phyloP scores from a whole-genome alignment of 2,888 invertebrate species.

The Lithophane semibrunnea region DNA sequence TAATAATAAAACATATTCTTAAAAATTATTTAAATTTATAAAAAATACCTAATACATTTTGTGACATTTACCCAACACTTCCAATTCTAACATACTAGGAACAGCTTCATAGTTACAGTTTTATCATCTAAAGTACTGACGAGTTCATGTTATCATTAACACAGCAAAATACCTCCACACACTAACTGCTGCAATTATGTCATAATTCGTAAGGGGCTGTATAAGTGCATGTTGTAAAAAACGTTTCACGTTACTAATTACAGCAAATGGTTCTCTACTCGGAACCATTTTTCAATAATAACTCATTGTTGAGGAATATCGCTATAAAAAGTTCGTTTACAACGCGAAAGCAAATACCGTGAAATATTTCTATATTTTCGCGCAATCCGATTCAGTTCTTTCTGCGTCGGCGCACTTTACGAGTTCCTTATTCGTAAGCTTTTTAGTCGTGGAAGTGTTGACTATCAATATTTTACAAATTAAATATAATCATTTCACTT shows the following conservation, averaged over 20 bases:
- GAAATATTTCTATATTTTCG: constrained; percentile 43
- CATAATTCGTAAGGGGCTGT: constrained; percentile 38
- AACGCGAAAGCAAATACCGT: constrained; percentile 24
- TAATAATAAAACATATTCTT: constrained; percentile 75
- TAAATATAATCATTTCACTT: constrained; percentile 70
- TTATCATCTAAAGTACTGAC: constrained; percentile 7
- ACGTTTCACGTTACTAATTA: constrained; percentile 48
- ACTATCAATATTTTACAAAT: constrained; percentile 49
- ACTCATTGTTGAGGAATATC: constrained; percentile 28
- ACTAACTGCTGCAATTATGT: constrained; percentile 46
- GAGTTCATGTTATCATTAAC: constrained; percentile 21
- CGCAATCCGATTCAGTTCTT: constrained; percentile 18
- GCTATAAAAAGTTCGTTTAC: constrained; percentile 41
- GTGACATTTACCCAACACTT: constrained; percentile 61
- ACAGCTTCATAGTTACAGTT: constrained; percentile 6
- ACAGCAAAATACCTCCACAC: constrained; percentile 18
- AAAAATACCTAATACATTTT: constrained; percentile 73
- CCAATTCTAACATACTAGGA: constrained; percentile 32
- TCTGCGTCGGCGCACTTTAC: constrained; percentile 7
- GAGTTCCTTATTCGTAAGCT: constrained; percentile 4
- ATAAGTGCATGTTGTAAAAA: constrained; percentile 44
- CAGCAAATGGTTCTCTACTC: constrained; percentile 21
- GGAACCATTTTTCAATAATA: constrained; percentile 43
- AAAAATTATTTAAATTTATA: constrained; percentile 71
- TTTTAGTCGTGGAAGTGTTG: constrained; percentile 51